A percentile compares a stretch with the other conserved stretches of the same genome.
phyloP scores from a whole-genome alignment of 2,888 invertebrate genomes.

The Ormyrus labotus region DNA sequence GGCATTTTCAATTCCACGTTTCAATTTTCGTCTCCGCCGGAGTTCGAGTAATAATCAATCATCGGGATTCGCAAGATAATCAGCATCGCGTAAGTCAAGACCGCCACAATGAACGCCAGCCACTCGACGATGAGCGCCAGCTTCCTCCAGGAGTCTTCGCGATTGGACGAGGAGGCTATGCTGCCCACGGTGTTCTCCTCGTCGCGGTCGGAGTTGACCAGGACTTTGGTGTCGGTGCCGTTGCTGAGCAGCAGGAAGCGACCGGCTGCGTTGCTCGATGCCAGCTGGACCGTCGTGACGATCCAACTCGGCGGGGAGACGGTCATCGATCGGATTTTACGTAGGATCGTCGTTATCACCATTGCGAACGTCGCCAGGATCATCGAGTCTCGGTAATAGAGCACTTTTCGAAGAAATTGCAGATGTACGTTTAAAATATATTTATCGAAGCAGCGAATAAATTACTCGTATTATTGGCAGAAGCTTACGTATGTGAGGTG shows the following conservation, averaged over 20 bases:
- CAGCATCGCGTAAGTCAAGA: conserved; percentile 66
- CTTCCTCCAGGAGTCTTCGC: conserved; percentile 62
- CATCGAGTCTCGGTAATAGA: conserved; percentile 69
- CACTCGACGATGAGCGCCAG: conserved; percentile 68
- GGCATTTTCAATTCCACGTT: background rate
- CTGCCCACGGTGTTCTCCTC: conserved; percentile 57
- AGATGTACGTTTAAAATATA: conserved; percentile 1
- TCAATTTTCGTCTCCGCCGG: too few relatives aligned
- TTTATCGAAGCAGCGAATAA: background rate
- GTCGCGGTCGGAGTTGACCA: conserved; percentile 52
- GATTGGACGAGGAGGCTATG: background rate
- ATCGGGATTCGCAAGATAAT: conserved; percentile 50
- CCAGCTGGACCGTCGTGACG: conserved; percentile 59
- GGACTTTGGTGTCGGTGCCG: conserved; percentile 45
- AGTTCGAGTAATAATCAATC: too few relatives aligned
- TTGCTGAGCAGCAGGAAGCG: conserved; percentile 63
- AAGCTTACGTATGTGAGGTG: conserved; percentile 79
- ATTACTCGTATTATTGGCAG: background rate
- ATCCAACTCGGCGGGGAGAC: conserved; percentile 67
- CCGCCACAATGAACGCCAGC: conserved; percentile 63
- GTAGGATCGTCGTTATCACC: conserved; percentile 67
- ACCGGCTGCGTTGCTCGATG: conserved; percentile 64
- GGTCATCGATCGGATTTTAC: conserved; percentile 66
- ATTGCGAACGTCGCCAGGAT: conserved; percentile 66
- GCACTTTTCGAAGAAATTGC: conserved; percentile 61